A percentile compares a stretch with the other conserved stretches of the same genome.
These are phyloP conservation scores for Piaya cayana DNA, from an alignment of 2,113 vertebrate genomes.

Conservation along the genomic window DNA sequence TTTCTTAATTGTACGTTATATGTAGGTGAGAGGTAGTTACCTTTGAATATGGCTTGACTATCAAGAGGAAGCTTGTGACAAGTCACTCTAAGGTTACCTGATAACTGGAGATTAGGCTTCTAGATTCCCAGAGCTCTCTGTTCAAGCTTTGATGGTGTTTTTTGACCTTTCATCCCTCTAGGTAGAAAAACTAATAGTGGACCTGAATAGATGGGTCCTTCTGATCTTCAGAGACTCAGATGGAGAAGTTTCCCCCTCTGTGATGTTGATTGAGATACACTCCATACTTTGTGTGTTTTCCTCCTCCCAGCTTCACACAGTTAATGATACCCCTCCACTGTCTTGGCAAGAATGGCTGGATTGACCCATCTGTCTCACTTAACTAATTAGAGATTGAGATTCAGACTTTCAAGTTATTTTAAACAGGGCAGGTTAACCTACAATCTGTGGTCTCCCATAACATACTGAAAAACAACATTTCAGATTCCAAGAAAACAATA, in stretches of 20 bases:
- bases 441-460: not conserved
- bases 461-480: not conserved
- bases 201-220: not conserved
- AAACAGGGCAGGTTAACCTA: conserved; percentile 14
- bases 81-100: not conserved
- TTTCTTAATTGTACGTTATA: not conserved
- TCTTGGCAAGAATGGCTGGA: not conserved
- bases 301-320: not conserved
- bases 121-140: not conserved
- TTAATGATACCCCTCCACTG: not conserved
- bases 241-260: not conserved
- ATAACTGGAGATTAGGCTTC: not conserved
- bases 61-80: not conserved
- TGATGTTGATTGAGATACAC: not conserved
- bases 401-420: conserved; percentile 36
- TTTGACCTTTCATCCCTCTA: not conserved
- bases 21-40: not conserved
- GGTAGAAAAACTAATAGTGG: not conserved
- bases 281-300: not conserved
- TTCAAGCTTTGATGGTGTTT: not conserved
- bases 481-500: conserved; percentile 12
- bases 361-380: conserved; percentile 34
- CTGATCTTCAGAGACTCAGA: not conserved
- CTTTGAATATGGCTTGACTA: not conserved
- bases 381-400: conserved; percentile 17